A percentile compares a stretch with the other conserved stretches of the same genome.
Conservation (phyloP, 2,113 vertebrate species). For the Rhadina sibilatrix region DNA sequence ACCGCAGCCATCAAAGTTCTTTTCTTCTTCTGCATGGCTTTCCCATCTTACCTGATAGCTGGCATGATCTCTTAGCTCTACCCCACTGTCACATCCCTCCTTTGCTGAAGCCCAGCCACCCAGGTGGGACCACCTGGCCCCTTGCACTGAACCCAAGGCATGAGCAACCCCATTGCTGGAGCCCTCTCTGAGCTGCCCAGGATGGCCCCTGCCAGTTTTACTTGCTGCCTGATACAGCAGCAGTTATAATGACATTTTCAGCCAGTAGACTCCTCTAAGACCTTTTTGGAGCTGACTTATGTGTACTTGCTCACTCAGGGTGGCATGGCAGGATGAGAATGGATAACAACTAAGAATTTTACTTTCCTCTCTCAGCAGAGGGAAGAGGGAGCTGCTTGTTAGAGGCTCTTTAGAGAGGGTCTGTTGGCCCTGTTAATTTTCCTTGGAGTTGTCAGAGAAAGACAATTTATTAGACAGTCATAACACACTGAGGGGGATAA, state of each 20-base stretch:
- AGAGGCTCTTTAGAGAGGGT: background rate
- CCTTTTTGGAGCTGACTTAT: background rate
- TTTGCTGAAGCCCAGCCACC: too few relatives aligned
- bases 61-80: background rate
- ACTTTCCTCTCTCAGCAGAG: background rate
- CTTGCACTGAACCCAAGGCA: accelerated
- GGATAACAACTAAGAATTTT: background rate
- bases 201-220: background rate
- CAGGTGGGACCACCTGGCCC: accelerated
- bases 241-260: background rate
- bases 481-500: background rate
- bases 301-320: background rate
- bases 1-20: background rate
- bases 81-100: accelerated
- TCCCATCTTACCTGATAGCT: background rate
- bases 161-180: accelerated
- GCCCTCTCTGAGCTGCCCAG: too few relatives aligned
- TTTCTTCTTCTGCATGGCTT: background rate
- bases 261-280: background rate
- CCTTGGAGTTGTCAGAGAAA: background rate
- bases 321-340: background rate
- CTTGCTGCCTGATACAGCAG: background rate
- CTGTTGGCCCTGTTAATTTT: background rate
- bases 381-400: background rate
- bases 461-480: background rate